Evolutionary conservation across 2,113 vertebrate species (phyloP).

Genomic region (Thamnophis sirtalis): DNA sequence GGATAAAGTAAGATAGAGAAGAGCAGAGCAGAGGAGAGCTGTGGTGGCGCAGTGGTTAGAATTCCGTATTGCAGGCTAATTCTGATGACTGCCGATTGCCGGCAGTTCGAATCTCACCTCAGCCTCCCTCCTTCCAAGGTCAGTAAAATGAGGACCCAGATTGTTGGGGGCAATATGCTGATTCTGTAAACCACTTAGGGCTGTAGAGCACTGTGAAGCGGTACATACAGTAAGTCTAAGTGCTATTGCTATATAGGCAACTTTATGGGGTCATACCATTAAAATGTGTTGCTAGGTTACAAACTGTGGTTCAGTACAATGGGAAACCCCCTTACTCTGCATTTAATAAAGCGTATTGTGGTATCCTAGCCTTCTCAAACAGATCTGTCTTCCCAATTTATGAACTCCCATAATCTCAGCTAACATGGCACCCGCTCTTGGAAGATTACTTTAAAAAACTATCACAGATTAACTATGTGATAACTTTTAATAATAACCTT

Average conservation of each 20-base stretch:
- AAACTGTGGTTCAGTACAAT: background rate
- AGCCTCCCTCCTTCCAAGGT: too few relatives aligned
- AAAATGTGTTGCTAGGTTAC: background rate
- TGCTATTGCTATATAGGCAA: background rate
- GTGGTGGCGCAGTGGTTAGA: too few relatives aligned
- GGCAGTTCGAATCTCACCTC: too few relatives aligned
- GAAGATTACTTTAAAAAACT: background rate
- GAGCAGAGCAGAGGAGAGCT: too few relatives aligned
- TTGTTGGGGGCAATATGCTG: too few relatives aligned
- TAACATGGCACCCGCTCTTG: background rate
- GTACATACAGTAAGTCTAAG: too few relatives aligned
- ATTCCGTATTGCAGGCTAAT: too few relatives aligned
- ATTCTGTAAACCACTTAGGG: too few relatives aligned
- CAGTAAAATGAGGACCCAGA: too few relatives aligned
- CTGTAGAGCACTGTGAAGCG: too few relatives aligned
- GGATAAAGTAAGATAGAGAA: background rate
- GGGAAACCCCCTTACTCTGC: background rate
- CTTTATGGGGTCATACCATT: background rate
- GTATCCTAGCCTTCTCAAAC: background rate
- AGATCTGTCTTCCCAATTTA: background rate
- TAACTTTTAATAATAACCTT: background rate
- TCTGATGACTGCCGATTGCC: too few relatives aligned
- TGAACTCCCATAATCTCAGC: background rate
- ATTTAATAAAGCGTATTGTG: background rate
- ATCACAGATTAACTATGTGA: background rate